Evolutionary conservation across 1,140 invertebrate species (phyloP).

Genomic region (Drosophila triauraria): DNA sequence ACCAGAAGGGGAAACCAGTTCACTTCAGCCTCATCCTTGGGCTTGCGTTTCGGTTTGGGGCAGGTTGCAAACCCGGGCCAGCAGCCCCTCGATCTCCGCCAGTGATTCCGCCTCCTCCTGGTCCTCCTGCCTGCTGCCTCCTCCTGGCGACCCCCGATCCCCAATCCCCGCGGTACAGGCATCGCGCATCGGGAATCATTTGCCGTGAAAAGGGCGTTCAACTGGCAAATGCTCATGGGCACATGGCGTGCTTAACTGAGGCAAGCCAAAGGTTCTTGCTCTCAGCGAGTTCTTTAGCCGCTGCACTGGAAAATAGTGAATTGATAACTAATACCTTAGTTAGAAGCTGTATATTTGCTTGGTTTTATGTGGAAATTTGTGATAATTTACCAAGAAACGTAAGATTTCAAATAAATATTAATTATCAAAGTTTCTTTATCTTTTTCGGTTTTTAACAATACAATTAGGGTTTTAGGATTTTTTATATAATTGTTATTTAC

Average conservation of each 20-base stretch:
- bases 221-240: conserved; percentile 79
- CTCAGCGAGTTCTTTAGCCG: conserved; percentile 62
- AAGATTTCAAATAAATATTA: too few relatives aligned
- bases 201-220: conserved; percentile 85
- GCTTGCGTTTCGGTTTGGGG: conserved; percentile 48
- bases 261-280: conserved; percentile 73
- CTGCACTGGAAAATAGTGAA: conserved; percentile 35
- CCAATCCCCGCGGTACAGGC: conserved; percentile 40
- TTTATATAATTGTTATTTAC: too few relatives aligned
- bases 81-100: conserved; percentile 29
- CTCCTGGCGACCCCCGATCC: conserved; percentile 1
- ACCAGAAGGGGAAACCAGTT: conserved; percentile 61
- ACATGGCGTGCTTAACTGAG: conserved; percentile 70
- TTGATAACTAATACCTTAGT: neutral
- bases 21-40: conserved; percentile 54
- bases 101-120: conserved; percentile 7
- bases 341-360: too few relatives aligned
- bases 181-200: conserved; percentile 73
- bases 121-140: conserved; percentile 1
- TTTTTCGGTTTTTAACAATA: too few relatives aligned
- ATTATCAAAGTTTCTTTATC: too few relatives aligned
- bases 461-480: too few relatives aligned
- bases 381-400: too few relatives aligned
- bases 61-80: conserved; percentile 42
- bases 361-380: neutral